These are phyloP conservation scores for Oxystoma pomonae DNA, from an alignment of 2,888 invertebrate species.

Conservation along the genomic window DNA sequence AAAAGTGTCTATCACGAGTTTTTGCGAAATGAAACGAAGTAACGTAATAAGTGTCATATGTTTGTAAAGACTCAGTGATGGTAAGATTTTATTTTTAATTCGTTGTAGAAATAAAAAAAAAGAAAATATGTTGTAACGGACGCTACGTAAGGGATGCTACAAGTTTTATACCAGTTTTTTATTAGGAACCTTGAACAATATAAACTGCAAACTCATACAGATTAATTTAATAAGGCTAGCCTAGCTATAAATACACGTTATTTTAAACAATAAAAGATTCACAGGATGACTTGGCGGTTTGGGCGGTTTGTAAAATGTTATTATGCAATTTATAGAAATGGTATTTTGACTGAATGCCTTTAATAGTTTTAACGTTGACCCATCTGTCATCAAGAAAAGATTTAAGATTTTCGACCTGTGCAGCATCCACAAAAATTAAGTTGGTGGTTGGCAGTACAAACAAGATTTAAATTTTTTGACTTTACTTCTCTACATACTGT, in stretches of 20 bases:
- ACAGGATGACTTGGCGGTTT: not conserved
- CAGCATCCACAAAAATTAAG: no score
- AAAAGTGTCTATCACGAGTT: conserved; percentile 3
- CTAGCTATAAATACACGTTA: not conserved
- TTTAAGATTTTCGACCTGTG: not conserved
- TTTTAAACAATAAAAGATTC: not conserved
- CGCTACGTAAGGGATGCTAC: not conserved
- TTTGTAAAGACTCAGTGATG: not conserved
- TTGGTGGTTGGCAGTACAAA: no score
- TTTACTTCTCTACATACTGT: no score
- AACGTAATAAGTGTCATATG: not conserved
- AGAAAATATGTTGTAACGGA: not conserved
- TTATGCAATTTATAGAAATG: not conserved
- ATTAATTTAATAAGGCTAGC: not conserved
- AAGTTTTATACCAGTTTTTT: not conserved
- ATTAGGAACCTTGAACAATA: not conserved
- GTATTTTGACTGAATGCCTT: not conserved
- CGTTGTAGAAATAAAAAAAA: not conserved
- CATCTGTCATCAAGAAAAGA: not conserved
- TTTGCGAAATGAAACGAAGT: not conserved
- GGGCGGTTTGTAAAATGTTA: not conserved
- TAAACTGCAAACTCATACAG: not conserved
- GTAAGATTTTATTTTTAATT: not conserved
- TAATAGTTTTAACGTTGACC: not conserved
- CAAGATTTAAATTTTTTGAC: no score